Base-by-base conservation (phyloP, 2,888 invertebrate genomes). In the Polymixis lichenea region DNA sequence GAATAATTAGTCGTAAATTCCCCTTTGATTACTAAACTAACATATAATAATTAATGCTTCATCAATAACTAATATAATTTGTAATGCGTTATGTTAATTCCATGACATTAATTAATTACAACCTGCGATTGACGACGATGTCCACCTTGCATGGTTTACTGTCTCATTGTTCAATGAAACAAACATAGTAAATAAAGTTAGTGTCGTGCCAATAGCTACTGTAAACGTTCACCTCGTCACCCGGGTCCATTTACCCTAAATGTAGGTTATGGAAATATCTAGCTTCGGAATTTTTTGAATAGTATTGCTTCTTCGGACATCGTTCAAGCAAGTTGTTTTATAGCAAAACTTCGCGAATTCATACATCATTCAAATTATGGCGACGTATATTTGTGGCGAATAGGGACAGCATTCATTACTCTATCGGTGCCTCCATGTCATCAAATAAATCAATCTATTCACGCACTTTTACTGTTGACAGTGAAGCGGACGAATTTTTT, bases 71-170 rank as follows among this genome's bases (percentile, higher is more conserved):
- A 65, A 65, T 64, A 70, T 66, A 67, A 72, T 68, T 74, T 71
- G 19, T 74, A 68, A 73, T 73, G 58, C 17, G 15, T 64, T 53
- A 73, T 73, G 61, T 8, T 61, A 72, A 77, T 77, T 25, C 13
- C 13, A 61, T 66, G 78, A 46, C 25, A 61, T 28, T 60, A 67
- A 43, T 82, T 61, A 75, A 60, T 70, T 72, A 64, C 32, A 22
- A 56, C 53, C 53, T 15, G 22, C 65, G 22, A 64, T 64, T 64
- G 56, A 71, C 64, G 56, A 73, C 19, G 60, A 49, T 43, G 67
- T 76, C 84, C 61, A 75, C 72, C 70, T 81, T 84, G 75, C 61
- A 15, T 71, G 55, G 67, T 77, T 75, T 73, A 81, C 81, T 75
- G n/a, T 72, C 60, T 72, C 70, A 80, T 84, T 80, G 69, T 77